Base-by-base conservation (phyloP, 2,113 vertebrate genomes). In the Pterocles orientalis region DNA sequence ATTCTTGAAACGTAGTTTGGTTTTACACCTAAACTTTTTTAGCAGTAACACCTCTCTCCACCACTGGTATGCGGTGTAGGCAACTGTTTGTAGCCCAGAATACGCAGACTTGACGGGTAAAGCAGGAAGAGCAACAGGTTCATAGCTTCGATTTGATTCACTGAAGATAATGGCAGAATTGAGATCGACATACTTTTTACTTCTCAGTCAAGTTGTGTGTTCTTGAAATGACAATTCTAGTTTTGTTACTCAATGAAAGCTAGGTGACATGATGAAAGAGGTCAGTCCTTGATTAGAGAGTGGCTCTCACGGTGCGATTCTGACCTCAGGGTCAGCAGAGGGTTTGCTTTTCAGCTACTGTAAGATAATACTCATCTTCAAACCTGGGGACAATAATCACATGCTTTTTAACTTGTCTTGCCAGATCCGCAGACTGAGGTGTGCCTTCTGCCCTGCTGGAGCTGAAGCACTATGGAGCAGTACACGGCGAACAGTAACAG, bases 401-500 rank as follows among this genome's bases (percentile, higher is more conserved):
- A 19, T 51, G 43, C 7, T 17, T 23, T 87, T 82, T 70, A 39
- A 18, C 34, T 36, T 66, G 14, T 51, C 53, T 88, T 81, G 50
- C 50, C 71, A 90, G 92, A 39, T 88, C 62, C 92, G 3, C 73
- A 69, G 85, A 12, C 70, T 26, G 93, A 93, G 41, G 48, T 36
- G 79, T 24, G 47, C 56, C 85, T 75, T 36, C 69, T 33, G 34
- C 66, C 31, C 12, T 14, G 12, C 31, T 62, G 80, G 82, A 71
- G 43, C 82, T 64, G 90, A 95, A 34, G 79, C 66, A 13, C 33
- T 71, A 99, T 99, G 99, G 99, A 99, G 98, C 99, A 99, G 97
- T 99, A 99, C 95, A 98, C 99, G 15, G 96, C 99, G 82, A 99
- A 98, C 92, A 99, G 98, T 88, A 99, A 98, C 83, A 99, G 98